Conservation (phyloP, 2,797 vertebrate genomes). For the Phalloptychus januarius region DNA sequence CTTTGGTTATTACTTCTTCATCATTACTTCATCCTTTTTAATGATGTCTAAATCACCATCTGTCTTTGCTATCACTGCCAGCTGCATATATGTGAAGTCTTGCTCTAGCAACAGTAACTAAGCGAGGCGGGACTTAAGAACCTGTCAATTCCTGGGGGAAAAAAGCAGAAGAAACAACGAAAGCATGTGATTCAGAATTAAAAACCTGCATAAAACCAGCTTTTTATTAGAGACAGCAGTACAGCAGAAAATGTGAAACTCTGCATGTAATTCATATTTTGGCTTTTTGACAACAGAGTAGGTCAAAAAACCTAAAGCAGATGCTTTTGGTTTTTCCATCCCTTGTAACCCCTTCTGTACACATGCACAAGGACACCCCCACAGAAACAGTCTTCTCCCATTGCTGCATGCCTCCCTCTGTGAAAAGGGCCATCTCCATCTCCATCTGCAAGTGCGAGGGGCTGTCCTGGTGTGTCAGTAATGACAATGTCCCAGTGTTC, state of each 20-base stretch:
- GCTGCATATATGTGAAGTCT: conserved; percentile 21
- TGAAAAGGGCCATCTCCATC: conserved; percentile 65
- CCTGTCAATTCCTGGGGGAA: conserved; percentile 11
- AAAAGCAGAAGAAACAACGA: conserved; percentile 9
- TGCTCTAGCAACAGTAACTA: conserved; percentile 42
- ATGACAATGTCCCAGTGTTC: conserved; percentile 83
- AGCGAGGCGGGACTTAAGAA: not conserved
- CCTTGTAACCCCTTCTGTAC: conserved; percentile 40
- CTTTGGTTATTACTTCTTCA: not conserved
- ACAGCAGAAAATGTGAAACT: not conserved
- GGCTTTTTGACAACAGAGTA: not conserved
- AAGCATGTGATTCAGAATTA: conserved; percentile 16
- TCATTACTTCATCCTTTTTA: too few species aligned
- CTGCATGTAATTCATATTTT: conserved; percentile 17
- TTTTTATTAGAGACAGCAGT: not conserved
- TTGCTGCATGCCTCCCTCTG: conserved; percentile 48
- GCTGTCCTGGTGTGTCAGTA: conserved; percentile 78
- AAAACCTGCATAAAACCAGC: not conserved
- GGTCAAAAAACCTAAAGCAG: conserved; percentile 11
- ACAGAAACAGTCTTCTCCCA: conserved; percentile 31
- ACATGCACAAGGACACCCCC: conserved; percentile 29
- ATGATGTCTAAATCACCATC: not conserved
- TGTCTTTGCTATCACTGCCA: not conserved
- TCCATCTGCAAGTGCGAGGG: conserved; percentile 72
- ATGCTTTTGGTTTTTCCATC: conserved; percentile 23